These are phyloP conservation scores for Paratilapia polleni DNA, from an alignment of 2,113 vertebrate species.

Conservation along the genomic window DNA sequence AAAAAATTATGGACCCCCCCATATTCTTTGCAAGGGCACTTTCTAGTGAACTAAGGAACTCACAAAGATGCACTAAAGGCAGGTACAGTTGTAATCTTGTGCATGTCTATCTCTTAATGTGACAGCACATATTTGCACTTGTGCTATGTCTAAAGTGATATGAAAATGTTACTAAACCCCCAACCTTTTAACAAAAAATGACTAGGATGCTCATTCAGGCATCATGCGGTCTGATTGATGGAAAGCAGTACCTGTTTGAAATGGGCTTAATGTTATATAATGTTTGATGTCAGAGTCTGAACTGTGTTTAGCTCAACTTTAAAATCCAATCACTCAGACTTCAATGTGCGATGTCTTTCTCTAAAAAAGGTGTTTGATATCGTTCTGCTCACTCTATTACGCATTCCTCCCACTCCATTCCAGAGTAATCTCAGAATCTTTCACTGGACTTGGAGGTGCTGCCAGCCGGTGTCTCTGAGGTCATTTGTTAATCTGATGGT, in stretches of 20 bases:
- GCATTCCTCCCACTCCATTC: constrained; percentile 39
- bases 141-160: neutral
- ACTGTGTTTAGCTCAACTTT: neutral
- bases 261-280: neutral
- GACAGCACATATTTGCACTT: neutral
- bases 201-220: neutral
- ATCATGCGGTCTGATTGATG: neutral
- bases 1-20: too few species aligned
- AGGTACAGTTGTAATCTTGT: too few species aligned
- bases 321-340: constrained; percentile 8
- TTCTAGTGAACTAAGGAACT: neutral
- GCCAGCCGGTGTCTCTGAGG: constrained; percentile 56
- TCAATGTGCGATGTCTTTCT: neutral
- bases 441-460: constrained; percentile 45
- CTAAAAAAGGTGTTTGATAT: constrained; percentile 1
- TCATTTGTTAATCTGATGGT: constrained; percentile 71
- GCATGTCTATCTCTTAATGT: neutral
- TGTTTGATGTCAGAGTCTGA: constrained; percentile 10
- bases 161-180: neutral
- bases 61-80: neutral
- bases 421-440: constrained; percentile 61
- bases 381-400: constrained; percentile 2
- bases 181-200: neutral
- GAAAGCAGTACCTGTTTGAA: neutral
- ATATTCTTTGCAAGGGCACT: too few species aligned